These are phyloP conservation scores for Tachuris rubrigastra DNA, from an alignment of 2,113 vertebrate species.

Conservation along the genomic window DNA sequence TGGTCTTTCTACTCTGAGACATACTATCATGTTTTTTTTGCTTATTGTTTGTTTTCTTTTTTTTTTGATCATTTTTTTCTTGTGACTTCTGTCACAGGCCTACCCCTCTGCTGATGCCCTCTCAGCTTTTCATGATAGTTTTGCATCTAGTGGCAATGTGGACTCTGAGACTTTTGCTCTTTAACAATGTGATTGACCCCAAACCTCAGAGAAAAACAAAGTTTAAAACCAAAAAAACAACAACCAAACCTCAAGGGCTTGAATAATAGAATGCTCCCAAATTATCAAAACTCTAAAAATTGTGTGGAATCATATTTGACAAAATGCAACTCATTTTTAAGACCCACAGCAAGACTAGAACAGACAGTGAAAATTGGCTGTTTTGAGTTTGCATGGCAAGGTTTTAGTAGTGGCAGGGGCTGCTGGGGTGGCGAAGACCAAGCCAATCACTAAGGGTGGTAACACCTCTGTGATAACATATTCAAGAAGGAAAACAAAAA, in stretches of 20 bases:
- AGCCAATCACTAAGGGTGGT: background rate
- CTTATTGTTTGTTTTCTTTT: background rate
- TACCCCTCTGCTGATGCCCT: background rate
- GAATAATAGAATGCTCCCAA: background rate
- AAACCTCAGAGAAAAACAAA: background rate
- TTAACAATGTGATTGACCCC: background rate
- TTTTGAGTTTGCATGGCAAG: background rate
- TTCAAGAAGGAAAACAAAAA: background rate
- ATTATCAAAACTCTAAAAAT: background rate
- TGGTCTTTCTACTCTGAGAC: background rate
- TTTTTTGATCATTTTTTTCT: background rate
- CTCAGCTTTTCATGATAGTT: background rate
- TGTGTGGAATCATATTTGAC: rapidly evolving
- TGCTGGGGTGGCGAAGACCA: background rate
- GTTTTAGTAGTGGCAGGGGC: background rate
- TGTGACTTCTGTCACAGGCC: background rate
- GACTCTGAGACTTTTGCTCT: background rate
- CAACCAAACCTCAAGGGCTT: background rate
- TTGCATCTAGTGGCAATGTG: background rate
- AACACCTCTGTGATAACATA: background rate
- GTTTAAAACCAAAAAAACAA: background rate
- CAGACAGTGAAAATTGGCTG: background rate
- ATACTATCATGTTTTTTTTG: rapidly evolving
- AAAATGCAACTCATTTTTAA: background rate
- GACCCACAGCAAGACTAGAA: background rate